These are phyloP conservation scores for Ophioderma brevispina DNA, from an alignment of 35 echinoderm and acorn worm species.

Conservation along the genomic window DNA sequence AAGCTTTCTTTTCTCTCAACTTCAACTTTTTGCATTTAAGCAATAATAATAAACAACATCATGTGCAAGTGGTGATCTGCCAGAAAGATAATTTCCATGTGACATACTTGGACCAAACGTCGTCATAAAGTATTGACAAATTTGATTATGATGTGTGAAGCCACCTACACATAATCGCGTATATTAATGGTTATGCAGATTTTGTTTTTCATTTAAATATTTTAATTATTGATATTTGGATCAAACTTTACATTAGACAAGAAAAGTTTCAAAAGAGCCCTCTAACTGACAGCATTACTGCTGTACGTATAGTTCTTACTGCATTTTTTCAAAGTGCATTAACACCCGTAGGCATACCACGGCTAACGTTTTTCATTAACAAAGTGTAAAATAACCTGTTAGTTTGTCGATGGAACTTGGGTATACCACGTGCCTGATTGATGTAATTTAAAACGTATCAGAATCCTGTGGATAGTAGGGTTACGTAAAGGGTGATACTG, in stretches of 20 bases:
- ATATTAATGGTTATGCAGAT: not conserved
- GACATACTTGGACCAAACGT: too few species aligned
- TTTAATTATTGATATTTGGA: not conserved
- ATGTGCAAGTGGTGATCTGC: too few species aligned
- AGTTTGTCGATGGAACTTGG: not conserved
- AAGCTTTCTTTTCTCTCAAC: too few species aligned
- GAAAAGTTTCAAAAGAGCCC: not conserved
- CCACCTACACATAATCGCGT: not conserved
- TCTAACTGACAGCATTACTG: not conserved
- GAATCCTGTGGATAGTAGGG: too few species aligned
- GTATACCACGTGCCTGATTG: not conserved
- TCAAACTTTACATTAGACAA: not conserved
- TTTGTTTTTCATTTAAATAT: not conserved
- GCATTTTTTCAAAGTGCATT: not conserved
- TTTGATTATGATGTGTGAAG: not conserved
- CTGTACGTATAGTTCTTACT: not conserved
- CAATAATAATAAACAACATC: too few species aligned
- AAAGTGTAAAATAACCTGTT: not conserved
- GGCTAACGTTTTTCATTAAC: slow-evolving; percentile 2
- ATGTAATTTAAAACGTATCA: not conserved
- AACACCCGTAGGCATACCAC: not conserved
- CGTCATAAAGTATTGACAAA: too few species aligned
- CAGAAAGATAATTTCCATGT: too few species aligned
- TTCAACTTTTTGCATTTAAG: too few species aligned
- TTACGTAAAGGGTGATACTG: too few species aligned